Evolutionary conservation across 2,888 invertebrate genomes (phyloP).

Genomic region (Steinernema scapterisci): DNA sequence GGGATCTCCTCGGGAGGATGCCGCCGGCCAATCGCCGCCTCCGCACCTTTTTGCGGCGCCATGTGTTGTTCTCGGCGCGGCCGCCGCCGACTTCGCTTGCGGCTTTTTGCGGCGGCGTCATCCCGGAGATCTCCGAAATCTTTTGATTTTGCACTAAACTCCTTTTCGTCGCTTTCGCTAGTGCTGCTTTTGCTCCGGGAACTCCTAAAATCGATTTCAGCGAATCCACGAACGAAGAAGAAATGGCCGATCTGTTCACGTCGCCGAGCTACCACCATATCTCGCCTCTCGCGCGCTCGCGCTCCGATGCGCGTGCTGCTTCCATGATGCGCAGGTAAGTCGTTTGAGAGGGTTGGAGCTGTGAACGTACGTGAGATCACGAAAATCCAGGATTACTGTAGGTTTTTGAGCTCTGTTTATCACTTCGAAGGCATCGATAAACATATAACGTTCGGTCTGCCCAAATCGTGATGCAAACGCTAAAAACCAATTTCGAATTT

Average conservation of each 20-base stretch:
- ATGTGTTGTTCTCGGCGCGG: constrained; percentile 23
- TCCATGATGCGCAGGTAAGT: constrained; percentile 49
- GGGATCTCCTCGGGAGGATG: neutral
- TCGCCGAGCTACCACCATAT: constrained; percentile 64
- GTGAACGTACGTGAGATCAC: too few relatives aligned
- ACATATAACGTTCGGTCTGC: too few relatives aligned
- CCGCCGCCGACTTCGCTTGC: neutral
- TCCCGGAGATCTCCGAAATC: neutral
- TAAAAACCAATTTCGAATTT: too few relatives aligned
- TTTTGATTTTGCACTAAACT: constrained; percentile 1
- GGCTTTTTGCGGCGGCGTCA: constrained; percentile 7
- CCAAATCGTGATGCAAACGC: too few relatives aligned
- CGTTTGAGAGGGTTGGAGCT: too few relatives aligned
- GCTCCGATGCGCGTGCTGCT: constrained; percentile 51
- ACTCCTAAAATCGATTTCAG: constrained; percentile 5
- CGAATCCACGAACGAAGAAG: constrained; percentile 8
- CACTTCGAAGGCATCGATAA: too few relatives aligned
- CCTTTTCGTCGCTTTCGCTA: neutral
- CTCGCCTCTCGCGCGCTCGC: constrained; percentile 58
- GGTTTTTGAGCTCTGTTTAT: too few relatives aligned
- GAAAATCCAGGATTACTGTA: too few relatives aligned
- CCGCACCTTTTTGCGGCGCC: constrained; percentile 31
- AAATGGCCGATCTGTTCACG: constrained; percentile 36
- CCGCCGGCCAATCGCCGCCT: constrained; percentile 23
- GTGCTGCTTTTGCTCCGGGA: neutral